These are phyloP conservation scores for Peromyscus leucopus DNA, from an alignment of 2,113 vertebrate genomes.

Conservation along the genomic window DNA sequence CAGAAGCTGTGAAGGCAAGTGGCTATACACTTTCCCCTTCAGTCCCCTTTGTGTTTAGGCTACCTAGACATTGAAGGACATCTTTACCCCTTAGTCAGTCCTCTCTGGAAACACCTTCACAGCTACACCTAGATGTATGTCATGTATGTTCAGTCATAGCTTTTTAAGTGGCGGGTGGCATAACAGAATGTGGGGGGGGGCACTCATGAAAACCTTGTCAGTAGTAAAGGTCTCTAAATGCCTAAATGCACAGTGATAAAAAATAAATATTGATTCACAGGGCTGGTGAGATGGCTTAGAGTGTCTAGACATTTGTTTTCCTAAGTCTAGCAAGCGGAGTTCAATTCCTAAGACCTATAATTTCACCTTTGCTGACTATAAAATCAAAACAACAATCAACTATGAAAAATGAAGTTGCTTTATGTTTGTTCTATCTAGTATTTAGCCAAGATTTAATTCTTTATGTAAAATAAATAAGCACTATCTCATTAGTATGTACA, in stretches of 20 bases:
- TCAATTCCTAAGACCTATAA: background rate
- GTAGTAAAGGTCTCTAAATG: background rate
- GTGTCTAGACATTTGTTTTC: background rate
- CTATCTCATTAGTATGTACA: background rate
- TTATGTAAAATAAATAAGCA: background rate
- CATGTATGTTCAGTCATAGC: no score
- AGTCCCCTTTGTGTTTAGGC: background rate
- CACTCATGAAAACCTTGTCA: background rate
- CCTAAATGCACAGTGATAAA: background rate
- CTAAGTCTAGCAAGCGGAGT: background rate
- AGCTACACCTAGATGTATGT: no score
- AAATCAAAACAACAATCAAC: background rate
- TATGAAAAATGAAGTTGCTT: background rate
- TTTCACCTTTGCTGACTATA: background rate
- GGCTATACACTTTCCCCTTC: no score
- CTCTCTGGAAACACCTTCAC: background rate
- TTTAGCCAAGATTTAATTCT: background rate
- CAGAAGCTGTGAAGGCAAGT: background rate
- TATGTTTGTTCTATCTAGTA: background rate
- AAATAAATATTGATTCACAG: background rate
- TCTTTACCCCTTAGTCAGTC: background rate
- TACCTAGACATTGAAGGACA: background rate
- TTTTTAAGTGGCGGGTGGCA: background rate
- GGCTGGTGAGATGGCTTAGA: background rate
- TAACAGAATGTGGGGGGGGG: no score